Conservation (phyloP, 2,113 vertebrate genomes). For the Elanus axillaris region DNA sequence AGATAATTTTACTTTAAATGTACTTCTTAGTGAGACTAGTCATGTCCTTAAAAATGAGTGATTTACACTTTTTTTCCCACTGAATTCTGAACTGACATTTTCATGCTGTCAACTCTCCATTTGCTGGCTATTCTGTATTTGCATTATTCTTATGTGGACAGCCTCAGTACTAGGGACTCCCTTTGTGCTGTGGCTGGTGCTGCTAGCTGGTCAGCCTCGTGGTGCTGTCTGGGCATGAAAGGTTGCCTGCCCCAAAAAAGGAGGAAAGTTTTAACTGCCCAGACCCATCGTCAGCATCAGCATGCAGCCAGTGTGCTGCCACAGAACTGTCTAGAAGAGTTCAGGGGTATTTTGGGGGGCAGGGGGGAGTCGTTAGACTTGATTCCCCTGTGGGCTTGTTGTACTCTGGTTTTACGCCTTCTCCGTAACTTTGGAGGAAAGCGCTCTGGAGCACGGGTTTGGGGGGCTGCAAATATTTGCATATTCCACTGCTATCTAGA, state of each 20-base stretch:
- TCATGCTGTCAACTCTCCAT: background rate
- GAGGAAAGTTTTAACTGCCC: background rate
- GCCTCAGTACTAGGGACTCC: rapidly evolving
- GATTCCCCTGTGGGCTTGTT: background rate
- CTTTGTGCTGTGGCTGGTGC: background rate
- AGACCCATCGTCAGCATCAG: rapidly evolving
- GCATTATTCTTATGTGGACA: background rate
- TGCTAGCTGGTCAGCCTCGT: background rate
- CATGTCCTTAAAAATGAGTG: background rate
- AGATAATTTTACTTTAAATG: constrained; percentile 1
- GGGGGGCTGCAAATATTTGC: background rate
- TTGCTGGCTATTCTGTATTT: background rate
- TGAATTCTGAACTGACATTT: background rate
- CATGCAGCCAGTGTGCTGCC: background rate
- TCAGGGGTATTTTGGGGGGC: too few relatives aligned
- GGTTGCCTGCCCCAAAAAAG: background rate
- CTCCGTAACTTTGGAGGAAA: background rate
- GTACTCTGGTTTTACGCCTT: background rate
- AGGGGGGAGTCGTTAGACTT: background rate
- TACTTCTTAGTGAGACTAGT: background rate
- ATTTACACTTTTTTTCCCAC: background rate
- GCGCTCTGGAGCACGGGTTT: background rate
- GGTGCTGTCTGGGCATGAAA: background rate
- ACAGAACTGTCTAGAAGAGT: background rate
- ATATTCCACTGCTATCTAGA: background rate